A percentile compares a stretch with the other conserved stretches of the same genome.
Evolutionary conservation across 1,140 invertebrate species (phyloP).

Genomic region (Parasteatoda tepidariorum): DNA sequence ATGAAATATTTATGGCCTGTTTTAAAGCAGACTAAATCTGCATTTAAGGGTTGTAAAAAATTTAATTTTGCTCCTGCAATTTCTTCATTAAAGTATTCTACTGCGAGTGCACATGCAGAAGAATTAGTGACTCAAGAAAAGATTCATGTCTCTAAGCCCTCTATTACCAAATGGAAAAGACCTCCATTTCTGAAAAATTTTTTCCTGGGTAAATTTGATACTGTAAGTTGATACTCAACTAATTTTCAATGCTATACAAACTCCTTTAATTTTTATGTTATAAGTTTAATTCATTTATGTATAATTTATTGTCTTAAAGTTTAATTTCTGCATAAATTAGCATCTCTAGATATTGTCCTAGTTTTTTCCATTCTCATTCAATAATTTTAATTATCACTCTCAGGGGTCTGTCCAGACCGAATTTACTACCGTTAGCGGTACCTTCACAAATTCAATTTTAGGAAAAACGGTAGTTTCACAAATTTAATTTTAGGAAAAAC

Average conservation of each 20-base stretch:
- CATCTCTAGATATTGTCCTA: no score
- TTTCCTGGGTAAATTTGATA: conserved; percentile 31
- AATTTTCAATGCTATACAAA: no score
- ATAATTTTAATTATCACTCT: no score
- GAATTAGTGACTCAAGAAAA: conserved; percentile 18
- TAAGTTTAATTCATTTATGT: not conserved
- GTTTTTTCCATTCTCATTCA: no score
- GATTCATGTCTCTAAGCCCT: conserved; percentile 11
- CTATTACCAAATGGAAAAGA: conserved; percentile 21
- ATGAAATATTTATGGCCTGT: conserved; percentile 2
- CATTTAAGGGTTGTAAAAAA: not conserved
- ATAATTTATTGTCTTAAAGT: not conserved
- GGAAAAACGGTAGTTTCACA: no score
- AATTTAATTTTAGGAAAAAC: no score
- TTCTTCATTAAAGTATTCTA: not conserved
- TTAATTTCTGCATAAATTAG: no score
- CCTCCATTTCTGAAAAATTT: conserved; percentile 32
- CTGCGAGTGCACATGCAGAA: not conserved
- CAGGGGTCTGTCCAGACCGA: no score
- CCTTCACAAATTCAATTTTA: no score
- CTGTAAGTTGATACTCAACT: conserved; percentile 6
- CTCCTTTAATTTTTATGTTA: no score
- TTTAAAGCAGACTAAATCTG: not conserved
- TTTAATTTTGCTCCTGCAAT: not conserved
- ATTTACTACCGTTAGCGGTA: no score